These are phyloP conservation scores for Ooceraea biroi DNA, from an alignment of 1,140 invertebrate genomes.

Conservation along the genomic window DNA sequence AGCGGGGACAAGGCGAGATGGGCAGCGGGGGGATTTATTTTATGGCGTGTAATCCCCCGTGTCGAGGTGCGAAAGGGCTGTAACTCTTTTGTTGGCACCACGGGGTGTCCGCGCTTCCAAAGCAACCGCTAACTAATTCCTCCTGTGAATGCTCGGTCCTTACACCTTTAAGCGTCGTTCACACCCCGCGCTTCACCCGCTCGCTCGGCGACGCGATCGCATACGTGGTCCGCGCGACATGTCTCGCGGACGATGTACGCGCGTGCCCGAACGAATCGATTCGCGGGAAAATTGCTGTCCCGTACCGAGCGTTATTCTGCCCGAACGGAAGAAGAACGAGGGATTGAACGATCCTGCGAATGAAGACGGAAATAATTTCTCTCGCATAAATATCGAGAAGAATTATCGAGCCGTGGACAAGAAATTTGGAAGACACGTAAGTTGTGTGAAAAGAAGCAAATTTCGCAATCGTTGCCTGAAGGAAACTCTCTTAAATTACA, in stretches of 20 bases:
- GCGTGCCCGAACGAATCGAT: slow-evolving; percentile 53
- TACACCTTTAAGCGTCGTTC: slow-evolving; percentile 78
- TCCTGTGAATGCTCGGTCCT: slow-evolving; percentile 76
- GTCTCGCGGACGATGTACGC: not conserved
- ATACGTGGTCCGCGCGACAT: not conserved
- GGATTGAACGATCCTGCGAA: not conserved
- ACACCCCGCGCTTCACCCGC: slow-evolving; percentile 50
- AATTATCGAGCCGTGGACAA: not conserved
- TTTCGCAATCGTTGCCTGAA: no score
- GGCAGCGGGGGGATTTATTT: slow-evolving; percentile 81
- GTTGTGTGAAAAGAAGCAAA: not conserved
- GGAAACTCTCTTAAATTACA: no score
- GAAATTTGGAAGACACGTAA: not conserved
- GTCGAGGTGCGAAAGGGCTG: slow-evolving; percentile 84
- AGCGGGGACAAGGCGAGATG: not conserved
- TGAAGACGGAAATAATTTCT: not conserved
- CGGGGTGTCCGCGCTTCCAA: slow-evolving; percentile 82
- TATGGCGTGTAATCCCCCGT: slow-evolving; percentile 84
- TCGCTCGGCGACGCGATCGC: slow-evolving; percentile 35
- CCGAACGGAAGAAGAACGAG: not conserved
- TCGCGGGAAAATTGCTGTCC: slow-evolving; percentile 24
- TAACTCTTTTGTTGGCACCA: slow-evolving; percentile 85
- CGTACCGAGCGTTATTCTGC: not conserved
- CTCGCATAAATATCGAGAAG: not conserved
- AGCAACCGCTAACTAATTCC: slow-evolving; percentile 83